These are phyloP conservation scores for Smittia sp. DNA, from an alignment of 2,888 invertebrate species.

Conservation along the genomic window DNA sequence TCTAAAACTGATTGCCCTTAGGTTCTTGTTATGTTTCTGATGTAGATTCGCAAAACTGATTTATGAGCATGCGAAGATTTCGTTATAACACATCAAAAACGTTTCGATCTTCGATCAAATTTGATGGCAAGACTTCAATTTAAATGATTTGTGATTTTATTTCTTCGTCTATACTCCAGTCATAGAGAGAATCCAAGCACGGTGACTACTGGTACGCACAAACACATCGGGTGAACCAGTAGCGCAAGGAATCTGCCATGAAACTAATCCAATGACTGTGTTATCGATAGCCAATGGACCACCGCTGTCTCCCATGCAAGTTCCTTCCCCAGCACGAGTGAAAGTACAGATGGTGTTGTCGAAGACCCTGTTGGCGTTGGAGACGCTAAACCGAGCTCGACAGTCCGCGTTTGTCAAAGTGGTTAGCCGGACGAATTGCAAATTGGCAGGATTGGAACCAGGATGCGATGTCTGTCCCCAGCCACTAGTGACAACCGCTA, in stretches of 20 bases:
- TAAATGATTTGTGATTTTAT: neutral
- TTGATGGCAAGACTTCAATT: neutral
- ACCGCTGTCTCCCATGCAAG: constrained; percentile 45
- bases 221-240: constrained; percentile 46
- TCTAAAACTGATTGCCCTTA: too few relatives aligned
- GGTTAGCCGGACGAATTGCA: constrained; percentile 22
- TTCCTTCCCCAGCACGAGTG: constrained; percentile 35
- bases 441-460: constrained; percentile 22
- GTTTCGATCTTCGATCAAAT: too few relatives aligned
- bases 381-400: neutral
- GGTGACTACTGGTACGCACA: constrained; percentile 43
- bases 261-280: constrained; percentile 45
- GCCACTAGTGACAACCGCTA: neutral
- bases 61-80: too few relatives aligned
- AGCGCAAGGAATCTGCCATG: constrained; percentile 47
- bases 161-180: neutral
- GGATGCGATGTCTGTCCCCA: constrained; percentile 42
- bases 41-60: too few relatives aligned
- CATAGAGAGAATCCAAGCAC: neutral
- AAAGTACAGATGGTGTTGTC: constrained; percentile 42
- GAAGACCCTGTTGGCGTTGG: constrained; percentile 27
- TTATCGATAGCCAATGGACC: constrained; percentile 44
- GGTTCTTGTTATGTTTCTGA: too few relatives aligned
- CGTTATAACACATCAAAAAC: too few relatives aligned
- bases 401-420: constrained; percentile 41